phyloP scores from a whole-genome alignment of 2,888 invertebrate species.

The Pachydiplax longipennis region DNA sequence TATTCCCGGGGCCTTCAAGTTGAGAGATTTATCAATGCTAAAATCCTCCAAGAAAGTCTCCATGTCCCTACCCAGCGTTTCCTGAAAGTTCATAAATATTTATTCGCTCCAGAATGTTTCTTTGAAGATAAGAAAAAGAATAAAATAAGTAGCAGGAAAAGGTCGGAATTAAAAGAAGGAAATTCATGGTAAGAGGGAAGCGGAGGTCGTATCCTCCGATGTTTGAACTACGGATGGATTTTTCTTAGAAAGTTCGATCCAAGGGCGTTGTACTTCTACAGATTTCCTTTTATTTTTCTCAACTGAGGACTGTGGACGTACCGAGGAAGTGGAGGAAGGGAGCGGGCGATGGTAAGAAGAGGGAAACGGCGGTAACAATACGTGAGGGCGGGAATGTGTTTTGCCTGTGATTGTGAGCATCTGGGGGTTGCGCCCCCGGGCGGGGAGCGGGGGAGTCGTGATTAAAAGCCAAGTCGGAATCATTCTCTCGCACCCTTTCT shows the following conservation, averaged over 20 bases:
- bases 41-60: too few species aligned
- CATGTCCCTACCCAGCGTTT: too few species aligned
- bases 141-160: too few species aligned
- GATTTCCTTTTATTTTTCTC: not conserved
- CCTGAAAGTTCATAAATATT: too few species aligned
- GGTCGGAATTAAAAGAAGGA: too few species aligned
- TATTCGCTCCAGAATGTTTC: too few species aligned
- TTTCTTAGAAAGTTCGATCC: not conserved
- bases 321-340: not conserved
- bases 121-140: too few species aligned
- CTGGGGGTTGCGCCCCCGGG: not conserved
- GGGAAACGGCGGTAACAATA: not conserved
- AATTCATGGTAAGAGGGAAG: too few species aligned
- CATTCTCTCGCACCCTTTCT: constrained; percentile 1
- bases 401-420: not conserved
- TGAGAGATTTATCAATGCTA: too few species aligned
- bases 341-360: not conserved
- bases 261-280: not conserved
- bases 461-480: constrained; percentile 39
- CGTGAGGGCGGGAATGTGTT: not conserved
- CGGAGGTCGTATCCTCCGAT: too few species aligned
- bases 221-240: too few species aligned
- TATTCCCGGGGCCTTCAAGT: too few species aligned
- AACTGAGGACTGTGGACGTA: not conserved
- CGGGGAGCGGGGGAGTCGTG: not conserved